phyloP scores from a whole-genome alignment of 2,888 invertebrate genomes.

The Aphodius sticticus region DNA sequence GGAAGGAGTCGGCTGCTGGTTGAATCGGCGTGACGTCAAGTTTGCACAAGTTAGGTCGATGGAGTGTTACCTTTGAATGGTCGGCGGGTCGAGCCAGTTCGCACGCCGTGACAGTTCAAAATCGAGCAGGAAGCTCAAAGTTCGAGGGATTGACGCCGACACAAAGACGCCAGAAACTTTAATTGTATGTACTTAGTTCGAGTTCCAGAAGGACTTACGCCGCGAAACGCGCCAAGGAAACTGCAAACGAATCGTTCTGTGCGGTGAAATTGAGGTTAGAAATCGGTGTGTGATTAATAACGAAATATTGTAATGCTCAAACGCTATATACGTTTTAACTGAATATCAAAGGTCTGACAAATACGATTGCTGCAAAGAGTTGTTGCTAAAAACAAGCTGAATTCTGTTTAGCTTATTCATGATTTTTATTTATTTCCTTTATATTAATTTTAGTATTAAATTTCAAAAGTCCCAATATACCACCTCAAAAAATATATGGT shows the following conservation, averaged over 20 bases:
- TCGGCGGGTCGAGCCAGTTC: background rate
- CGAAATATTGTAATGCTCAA: no score
- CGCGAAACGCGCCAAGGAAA: background rate
- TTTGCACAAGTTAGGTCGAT: background rate
- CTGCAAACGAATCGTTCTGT: background rate
- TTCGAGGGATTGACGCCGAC: background rate
- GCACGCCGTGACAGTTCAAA: background rate
- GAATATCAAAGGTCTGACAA: no score
- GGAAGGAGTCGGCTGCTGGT: background rate
- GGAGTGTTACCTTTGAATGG: background rate
- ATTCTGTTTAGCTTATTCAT: no score
- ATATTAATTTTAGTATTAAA: no score
- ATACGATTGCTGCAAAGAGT: no score
- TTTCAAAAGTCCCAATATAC: no score
- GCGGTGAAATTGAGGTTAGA: background rate
- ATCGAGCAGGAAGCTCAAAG: background rate
- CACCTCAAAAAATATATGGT: no score
- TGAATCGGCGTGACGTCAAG: background rate
- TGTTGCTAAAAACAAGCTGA: no score
- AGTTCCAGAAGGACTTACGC: background rate
- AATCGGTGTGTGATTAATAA: background rate
- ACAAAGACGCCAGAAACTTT: slow-evolving; percentile 4
- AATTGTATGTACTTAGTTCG: slow-evolving; percentile 4
- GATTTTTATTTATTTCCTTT: no score
- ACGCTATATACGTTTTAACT: no score